A percentile compares a stretch with the other conserved stretches of the same genome.
phyloP scores from a whole-genome alignment of 2,113 vertebrate genomes.

The Rallus limicola region DNA sequence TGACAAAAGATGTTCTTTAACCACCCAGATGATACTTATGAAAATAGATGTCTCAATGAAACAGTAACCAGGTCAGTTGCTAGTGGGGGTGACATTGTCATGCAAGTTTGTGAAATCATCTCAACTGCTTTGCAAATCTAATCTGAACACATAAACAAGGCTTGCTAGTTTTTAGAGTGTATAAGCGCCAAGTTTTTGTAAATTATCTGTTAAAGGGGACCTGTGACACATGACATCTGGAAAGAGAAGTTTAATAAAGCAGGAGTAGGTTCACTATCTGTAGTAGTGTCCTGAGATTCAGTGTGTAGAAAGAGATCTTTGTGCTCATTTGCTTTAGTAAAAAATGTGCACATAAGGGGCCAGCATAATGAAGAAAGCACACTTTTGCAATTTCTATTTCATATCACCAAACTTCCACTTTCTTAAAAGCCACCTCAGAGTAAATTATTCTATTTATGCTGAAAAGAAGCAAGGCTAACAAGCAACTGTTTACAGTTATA shows the following conservation, averaged over 20 bases:
- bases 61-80: neutral
- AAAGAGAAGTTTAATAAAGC: neutral
- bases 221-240: neutral
- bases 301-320: neutral
- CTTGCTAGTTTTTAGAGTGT: neutral
- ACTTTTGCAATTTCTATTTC: neutral
- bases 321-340: neutral
- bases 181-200: neutral
- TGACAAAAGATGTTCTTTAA: neutral
- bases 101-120: neutral
- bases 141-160: neutral
- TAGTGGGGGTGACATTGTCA: neutral
- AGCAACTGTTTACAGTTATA: neutral
- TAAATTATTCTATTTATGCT: neutral
- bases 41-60: neutral
- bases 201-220: neutral
- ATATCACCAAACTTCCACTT: neutral
- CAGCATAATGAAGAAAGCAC: neutral
- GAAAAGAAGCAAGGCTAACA: neutral
- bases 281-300: neutral
- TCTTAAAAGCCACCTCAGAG: neutral
- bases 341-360: accelerated
- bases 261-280: neutral
- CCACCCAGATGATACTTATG: neutral
- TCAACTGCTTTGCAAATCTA: neutral